phyloP scores from a whole-genome alignment of 2,797 vertebrate genomes.

The Poliocrania exsul region DNA sequence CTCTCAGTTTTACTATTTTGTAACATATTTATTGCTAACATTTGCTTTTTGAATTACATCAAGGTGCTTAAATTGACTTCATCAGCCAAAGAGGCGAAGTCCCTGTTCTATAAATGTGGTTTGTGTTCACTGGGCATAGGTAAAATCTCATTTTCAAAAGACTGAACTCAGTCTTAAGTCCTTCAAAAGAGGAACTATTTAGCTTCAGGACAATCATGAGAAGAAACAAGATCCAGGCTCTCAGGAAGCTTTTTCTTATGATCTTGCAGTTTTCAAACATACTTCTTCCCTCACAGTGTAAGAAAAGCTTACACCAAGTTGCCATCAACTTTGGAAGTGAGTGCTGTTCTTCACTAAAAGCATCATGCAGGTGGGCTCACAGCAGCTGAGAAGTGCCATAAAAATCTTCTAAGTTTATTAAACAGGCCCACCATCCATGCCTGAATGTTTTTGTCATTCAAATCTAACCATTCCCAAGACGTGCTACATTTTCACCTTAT shows the following conservation, averaged over 20 bases:
- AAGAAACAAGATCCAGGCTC: background rate
- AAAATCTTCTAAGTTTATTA: background rate
- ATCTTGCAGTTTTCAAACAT: background rate
- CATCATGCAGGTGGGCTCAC: background rate
- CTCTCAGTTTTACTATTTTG: background rate
- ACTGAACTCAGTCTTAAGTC: background rate
- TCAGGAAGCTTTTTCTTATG: background rate
- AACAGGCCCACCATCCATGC: background rate
- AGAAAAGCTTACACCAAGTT: background rate
- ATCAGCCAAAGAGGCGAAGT: background rate
- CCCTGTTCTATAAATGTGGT: accelerated
- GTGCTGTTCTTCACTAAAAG: background rate
- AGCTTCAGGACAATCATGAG: background rate
- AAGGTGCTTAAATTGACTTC: background rate
- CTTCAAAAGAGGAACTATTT: background rate
- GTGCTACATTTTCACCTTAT: background rate
- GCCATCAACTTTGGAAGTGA: background rate
- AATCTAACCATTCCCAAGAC: background rate
- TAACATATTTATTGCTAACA: background rate
- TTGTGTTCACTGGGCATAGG: background rate
- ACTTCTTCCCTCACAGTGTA: background rate
- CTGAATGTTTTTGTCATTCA: background rate
- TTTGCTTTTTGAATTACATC: background rate
- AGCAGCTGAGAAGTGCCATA: background rate
- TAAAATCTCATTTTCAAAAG: background rate